Evolutionary conservation across 1,140 invertebrate species (phyloP), one percentile per base, ranked within the genome.

Genomic region (Pollicipes pollicipes): DNA sequence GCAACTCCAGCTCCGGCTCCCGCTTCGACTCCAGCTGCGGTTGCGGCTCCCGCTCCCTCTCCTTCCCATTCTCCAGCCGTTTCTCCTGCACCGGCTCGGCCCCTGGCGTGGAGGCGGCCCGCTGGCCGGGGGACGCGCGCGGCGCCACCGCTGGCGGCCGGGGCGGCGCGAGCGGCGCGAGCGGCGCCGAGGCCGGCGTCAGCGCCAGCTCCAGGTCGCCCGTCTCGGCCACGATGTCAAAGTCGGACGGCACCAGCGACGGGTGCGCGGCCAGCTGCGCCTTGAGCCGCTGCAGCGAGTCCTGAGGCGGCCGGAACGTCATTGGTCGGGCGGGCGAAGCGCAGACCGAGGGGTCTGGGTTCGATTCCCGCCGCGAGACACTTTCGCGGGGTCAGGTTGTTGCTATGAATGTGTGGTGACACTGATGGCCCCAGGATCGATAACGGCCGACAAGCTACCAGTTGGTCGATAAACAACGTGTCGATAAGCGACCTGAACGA

Each of bases 181-280:
- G 69, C 35, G 69, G 68, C 63, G 69, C 72, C n/a, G 74, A 67
- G 24, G 78, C 75, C 16, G 78, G 77, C 64, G 85, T 80, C 30
- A 88, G 77, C 64, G 85, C 80, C 30, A 88, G 75, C 68, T 85
- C 84, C 76, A 88, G 90, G 75, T 75, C 75, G 37, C 63, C 63
- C 24, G 63, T 64, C n/a, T 64, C 24, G 6, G 86, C 83, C 72
- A 85, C 88, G 66, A 96, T 91, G 79, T 95, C 91, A 82, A 96
- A 95, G 79, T 96, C 92, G 45, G 88, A 87, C 67, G 93, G 91
- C 71, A 95, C 80, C 77, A 95, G 93, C 26, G 91, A 95, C 21
- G 93, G 92, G 83, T 95, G 92, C 76, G 77, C 74, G 66, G 75
- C 72, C 45, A 79, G 69, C 72, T 80, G 76, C 68, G 74, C 74